These are phyloP conservation scores for Himalopsyche anomala DNA, from an alignment of 2,888 invertebrate genomes.

Conservation along the genomic window DNA sequence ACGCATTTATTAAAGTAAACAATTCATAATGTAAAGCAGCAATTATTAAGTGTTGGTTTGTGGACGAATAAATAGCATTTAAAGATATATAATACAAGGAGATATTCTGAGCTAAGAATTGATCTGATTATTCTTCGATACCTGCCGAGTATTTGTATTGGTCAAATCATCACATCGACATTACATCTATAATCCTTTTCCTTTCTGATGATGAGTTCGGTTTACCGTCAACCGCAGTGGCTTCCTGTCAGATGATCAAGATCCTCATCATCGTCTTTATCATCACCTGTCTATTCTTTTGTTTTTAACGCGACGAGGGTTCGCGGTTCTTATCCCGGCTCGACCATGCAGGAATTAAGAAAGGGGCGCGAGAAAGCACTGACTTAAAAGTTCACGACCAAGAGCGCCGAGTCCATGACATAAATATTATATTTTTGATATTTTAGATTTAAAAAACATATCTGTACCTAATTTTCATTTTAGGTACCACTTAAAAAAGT, in stretches of 20 bases:
- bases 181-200: conserved; percentile 7
- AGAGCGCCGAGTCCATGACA: too few species aligned
- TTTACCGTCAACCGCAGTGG: conserved; percentile 57
- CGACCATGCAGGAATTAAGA: not conserved
- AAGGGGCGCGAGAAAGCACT: not conserved
- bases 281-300: conserved; percentile 40
- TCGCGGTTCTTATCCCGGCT: not conserved
- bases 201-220: conserved; percentile 36
- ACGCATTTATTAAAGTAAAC: too few species aligned
- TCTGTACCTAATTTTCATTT: too few species aligned
- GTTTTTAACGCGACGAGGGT: conserved; percentile 39
- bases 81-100: too few species aligned
- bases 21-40: too few species aligned
- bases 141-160: not conserved
- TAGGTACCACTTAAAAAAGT: too few species aligned
- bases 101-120: not conserved
- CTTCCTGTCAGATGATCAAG: conserved; percentile 53
- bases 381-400: too few species aligned
- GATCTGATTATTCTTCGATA: not conserved
- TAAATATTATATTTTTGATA: too few species aligned
- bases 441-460: too few species aligned
- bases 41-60: too few species aligned
- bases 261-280: conserved; percentile 23
- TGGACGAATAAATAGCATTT: too few species aligned
- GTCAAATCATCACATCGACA: not conserved